Evolutionary conservation across 2,888 invertebrate species (phyloP), one percentile per base, ranked within the genome.

Genomic region (Orthosia cruda): DNA sequence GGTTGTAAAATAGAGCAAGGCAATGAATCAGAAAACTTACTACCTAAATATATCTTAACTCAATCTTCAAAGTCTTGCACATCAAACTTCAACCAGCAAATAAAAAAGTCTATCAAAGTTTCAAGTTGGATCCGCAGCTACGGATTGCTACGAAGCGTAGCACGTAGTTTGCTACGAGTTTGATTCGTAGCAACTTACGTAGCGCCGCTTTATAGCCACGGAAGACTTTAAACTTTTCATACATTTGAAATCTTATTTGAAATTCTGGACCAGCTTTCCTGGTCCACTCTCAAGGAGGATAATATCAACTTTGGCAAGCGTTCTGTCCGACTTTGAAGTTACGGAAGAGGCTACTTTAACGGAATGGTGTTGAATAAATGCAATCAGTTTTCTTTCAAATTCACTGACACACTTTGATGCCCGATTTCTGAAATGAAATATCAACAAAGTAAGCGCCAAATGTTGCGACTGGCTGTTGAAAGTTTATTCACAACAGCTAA

Each of bases 61-160:
- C 16, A 47, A 18, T 49, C 12, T 59, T 13, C 4, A 23, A 49
- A 61, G 3, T 49, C 49, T 49, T n/a, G 13, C 15, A 2, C 52
- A 40, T 5, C 9, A 13, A 3, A 32, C 3, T 20, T 71, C 18
- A 78, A 54, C 26, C 7, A 5, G 20, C 13, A 52, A n/a, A 52
- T 26, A 61, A 65, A 77, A 59, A 23, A 45, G 9, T 9, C n/a
- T 15, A 13, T 18, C 12, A 20, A n/a, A n/a, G 20, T 62, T 62
- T 62, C 20, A 63, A 69, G 52, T 52, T 52, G 16, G n/a, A n/a
- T n/a, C n/a, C n/a, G n/a, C n/a, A n/a, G 26, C 84, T 81, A 83
- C 80, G 69, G 47, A 57, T 59, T 71, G 79, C 78, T 81, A 72
- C 80, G 74, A 57, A 62, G 20, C 54, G 84, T 81, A 83, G 68